These are phyloP conservation scores for Thamnophis elegans DNA, from an alignment of 2,797 vertebrate genomes.

Conservation along the genomic window DNA sequence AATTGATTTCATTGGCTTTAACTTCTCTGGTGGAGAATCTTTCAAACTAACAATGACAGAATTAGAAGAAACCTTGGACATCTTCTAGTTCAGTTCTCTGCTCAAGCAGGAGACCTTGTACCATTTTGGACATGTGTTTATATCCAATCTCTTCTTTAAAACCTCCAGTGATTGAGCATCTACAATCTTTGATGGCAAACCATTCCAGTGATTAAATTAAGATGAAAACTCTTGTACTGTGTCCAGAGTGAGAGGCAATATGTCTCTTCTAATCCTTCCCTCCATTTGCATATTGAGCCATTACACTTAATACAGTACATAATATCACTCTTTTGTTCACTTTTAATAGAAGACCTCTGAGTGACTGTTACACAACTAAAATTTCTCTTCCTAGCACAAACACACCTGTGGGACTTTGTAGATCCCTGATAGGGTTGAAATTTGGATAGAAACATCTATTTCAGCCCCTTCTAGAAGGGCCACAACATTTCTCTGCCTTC, in stretches of 20 bases:
- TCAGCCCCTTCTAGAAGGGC: background rate
- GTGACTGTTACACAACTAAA: background rate
- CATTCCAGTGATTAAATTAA: background rate
- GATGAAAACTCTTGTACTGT: background rate
- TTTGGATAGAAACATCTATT: background rate
- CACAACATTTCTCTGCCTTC: background rate
- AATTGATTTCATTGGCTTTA: background rate
- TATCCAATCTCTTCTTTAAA: background rate
- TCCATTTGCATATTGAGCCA: background rate
- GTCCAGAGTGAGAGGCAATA: background rate
- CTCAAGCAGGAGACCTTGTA: background rate
- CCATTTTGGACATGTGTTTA: background rate
- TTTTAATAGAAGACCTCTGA: background rate
- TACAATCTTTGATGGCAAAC: background rate
- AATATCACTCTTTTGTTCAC: background rate
- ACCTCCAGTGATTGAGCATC: background rate
- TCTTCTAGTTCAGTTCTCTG: background rate
- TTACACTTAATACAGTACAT: background rate
- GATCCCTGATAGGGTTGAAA: background rate
- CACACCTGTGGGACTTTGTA: background rate
- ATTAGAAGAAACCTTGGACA: background rate
- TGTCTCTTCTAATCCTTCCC: background rate
- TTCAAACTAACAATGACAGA: background rate
- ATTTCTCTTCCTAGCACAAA: background rate
- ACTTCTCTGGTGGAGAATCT: background rate